A percentile compares a stretch with the other conserved stretches of the same genome.
Conservation (phyloP, 2,797 vertebrate genomes). For the Pyrrhura leucotis region DNA sequence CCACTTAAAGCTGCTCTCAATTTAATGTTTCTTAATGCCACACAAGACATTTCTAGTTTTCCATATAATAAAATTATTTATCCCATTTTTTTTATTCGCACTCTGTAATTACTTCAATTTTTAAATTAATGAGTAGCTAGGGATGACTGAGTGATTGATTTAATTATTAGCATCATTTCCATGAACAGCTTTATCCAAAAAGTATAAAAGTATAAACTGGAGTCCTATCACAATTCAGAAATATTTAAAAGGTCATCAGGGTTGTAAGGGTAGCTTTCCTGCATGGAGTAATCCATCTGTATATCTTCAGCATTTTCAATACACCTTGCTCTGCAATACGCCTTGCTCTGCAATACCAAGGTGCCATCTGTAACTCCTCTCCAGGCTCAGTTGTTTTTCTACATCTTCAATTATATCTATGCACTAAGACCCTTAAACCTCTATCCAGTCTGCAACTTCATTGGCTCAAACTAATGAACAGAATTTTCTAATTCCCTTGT, state of each 20-base stretch:
- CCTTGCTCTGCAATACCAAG: neutral
- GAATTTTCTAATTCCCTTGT: slow-evolving; percentile 85
- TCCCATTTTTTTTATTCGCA: neutral
- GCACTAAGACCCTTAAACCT: slow-evolving; percentile 68
- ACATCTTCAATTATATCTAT: slow-evolving; percentile 54
- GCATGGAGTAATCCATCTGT: neutral
- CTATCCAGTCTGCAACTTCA: slow-evolving; percentile 38
- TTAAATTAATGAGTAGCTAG: neutral
- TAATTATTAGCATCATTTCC: neutral
- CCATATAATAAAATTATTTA: neutral
- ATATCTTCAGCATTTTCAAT: neutral
- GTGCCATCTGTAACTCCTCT: neutral
- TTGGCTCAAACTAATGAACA: slow-evolving; percentile 73
- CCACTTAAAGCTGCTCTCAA: neutral
- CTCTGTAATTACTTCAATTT: neutral
- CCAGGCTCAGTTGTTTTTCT: slow-evolving; percentile 1
- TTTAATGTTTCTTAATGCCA: neutral
- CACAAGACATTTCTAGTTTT: neutral
- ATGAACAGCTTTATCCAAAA: neutral
- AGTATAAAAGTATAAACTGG: neutral
- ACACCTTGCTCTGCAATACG: neutral
- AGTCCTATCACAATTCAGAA: neutral
- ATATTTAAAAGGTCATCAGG: neutral
- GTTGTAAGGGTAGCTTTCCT: neutral
- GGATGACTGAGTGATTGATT: neutral